These are phyloP conservation scores for Oophaga pumilio DNA, from an alignment of 2,113 vertebrate genomes.

Conservation along the genomic window DNA sequence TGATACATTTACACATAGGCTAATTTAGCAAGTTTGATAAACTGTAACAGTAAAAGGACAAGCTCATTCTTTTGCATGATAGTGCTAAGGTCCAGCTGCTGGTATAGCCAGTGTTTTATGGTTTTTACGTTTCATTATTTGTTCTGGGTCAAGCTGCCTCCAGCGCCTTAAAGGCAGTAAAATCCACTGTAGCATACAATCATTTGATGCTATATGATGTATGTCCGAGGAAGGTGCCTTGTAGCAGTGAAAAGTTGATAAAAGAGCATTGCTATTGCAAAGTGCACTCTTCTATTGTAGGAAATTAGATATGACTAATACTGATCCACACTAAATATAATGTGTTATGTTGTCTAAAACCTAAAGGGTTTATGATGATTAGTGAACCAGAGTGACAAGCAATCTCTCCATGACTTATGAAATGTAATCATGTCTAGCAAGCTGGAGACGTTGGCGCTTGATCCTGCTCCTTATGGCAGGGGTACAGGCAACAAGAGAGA, in stretches of 20 bases:
- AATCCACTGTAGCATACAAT: slow-evolving; percentile 23
- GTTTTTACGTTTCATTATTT: slow-evolving; percentile 6
- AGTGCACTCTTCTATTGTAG: background rate
- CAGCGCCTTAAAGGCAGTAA: slow-evolving; percentile 5
- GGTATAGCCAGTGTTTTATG: background rate
- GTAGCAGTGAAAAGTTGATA: slow-evolving; percentile 11
- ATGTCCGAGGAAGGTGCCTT: background rate
- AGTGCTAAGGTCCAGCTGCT: background rate
- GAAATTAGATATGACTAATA: slow-evolving; percentile 27
- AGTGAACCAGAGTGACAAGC: slow-evolving; percentile 46
- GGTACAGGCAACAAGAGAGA: slow-evolving; percentile 33
- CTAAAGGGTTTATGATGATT: slow-evolving; percentile 52
- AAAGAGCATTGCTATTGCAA: slow-evolving; percentile 17
- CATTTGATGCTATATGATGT: slow-evolving; percentile 33
- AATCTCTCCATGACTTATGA: slow-evolving; percentile 46
- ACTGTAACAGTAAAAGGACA: background rate
- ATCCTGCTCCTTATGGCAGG: slow-evolving; percentile 39
- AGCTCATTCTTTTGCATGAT: background rate
- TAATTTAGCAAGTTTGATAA: background rate
- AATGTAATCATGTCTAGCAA: slow-evolving; percentile 54
- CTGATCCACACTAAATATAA: slow-evolving; percentile 24
- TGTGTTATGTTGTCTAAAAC: slow-evolving; percentile 22
- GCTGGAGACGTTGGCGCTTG: slow-evolving; percentile 5
- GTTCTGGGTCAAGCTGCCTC: background rate
- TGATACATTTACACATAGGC: background rate